Percentiles rank a stretch among this genome's conserved stretches.
phyloP scores from a whole-genome alignment of 1,140 invertebrate species.

The Apis cerana region DNA sequence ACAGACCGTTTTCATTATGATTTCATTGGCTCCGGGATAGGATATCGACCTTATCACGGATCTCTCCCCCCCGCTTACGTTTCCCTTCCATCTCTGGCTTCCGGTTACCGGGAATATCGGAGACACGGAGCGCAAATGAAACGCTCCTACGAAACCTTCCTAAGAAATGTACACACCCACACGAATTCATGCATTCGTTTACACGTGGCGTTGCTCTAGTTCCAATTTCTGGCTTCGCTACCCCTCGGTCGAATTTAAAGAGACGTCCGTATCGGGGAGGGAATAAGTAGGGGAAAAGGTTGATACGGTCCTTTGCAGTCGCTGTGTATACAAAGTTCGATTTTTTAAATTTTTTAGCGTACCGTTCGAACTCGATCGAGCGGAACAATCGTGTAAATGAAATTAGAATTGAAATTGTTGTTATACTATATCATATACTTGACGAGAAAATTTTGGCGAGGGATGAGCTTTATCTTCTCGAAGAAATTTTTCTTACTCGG shows the following conservation, averaged over 20 bases:
- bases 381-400: too few species aligned
- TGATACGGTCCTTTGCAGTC: not conserved
- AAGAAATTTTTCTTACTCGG: too few species aligned
- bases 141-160: slow-evolving; percentile 44
- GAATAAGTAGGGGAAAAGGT: too few species aligned
- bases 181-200: not conserved
- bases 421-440: too few species aligned
- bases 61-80: not conserved
- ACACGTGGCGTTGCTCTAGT: not conserved
- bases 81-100: not conserved
- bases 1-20: slow-evolving; percentile 40
- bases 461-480: too few species aligned
- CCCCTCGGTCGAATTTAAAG: slow-evolving; percentile 19
- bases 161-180: slow-evolving; percentile 42
- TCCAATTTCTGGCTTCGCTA: slow-evolving; percentile 39
- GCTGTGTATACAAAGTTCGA: not conserved
- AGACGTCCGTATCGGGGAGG: not conserved
- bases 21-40: slow-evolving; percentile 4
- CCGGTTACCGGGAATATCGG: slow-evolving; percentile 31
- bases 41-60: slow-evolving; percentile 28
- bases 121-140: slow-evolving; percentile 56
- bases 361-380: too few species aligned
- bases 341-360: not conserved
- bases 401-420: too few species aligned
- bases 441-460: too few species aligned